Evolutionary conservation across 2,797 vertebrate genomes (phyloP), one percentile per base, ranked within the genome.

Genomic region (Enteromius mattozi): DNA sequence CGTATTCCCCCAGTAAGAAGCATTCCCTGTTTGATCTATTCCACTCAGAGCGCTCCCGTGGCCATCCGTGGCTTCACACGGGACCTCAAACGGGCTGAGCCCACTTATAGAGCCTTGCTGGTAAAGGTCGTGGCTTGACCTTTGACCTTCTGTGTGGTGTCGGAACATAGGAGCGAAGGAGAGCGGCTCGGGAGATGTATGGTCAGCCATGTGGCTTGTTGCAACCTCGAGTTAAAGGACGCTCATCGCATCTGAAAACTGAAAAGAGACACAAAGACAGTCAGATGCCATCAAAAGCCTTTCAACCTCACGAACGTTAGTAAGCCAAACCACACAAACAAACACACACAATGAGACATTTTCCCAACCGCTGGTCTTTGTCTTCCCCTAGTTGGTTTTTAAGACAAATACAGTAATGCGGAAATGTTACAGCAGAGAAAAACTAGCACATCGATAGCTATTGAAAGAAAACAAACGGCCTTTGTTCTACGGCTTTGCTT

Each of bases 161-260:
- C 83, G 87, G 56, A 88, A 90, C 80, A 88, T 84, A 6, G 79
- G 16, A n/a, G 82, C 71, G 84, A 90, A 90, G 87, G 91, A 66
- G 87, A 92, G 78, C 21, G 86, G 47, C 40, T 93, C 88, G 21
- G 90, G 83, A 16, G 92, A 86, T 49, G 93, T 89, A 45, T 84
- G 88, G 85, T 95, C 92, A 10, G 94, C 94, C 95, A 95, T 96
- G 71, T 85, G 77, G 59, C 45, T 74, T 70, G 59, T 87, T 84
- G 91, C 5, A 85, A 47, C 37, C 72, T 86, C 40, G 83, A 63
- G 63, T 81, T 30, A 80, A 33, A 85, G 42, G 47, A 75, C 14
- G 61, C 66, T 81, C 88, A 90, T 86, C 66, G 75, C 80, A 87
- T 87, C 78, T 71, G 77, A 80, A 75, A 82, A 59, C 89, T 90